A percentile compares a stretch with the other conserved stretches of the same genome.
Evolutionary conservation across 2,888 invertebrate species (phyloP).

Genomic region (Hydriomena furcata): DNA sequence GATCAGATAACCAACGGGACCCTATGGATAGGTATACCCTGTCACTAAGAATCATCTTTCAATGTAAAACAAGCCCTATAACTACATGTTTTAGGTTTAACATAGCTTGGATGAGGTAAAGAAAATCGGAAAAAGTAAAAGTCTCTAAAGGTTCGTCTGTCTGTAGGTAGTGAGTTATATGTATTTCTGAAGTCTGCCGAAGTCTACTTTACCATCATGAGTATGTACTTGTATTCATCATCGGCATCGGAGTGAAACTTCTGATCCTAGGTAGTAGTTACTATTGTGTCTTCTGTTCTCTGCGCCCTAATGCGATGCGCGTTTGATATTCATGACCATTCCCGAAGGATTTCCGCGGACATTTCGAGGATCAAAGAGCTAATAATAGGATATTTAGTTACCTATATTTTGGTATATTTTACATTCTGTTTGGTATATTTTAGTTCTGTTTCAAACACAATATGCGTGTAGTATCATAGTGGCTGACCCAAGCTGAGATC

Average conservation of each 20-base stretch:
- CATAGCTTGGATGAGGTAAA: too few relatives aligned
- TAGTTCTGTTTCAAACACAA: too few relatives aligned
- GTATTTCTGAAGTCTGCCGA: too few relatives aligned
- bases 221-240: too few relatives aligned
- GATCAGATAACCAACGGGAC: conserved; percentile 66
- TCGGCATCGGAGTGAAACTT: too few relatives aligned
- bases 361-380: conserved; percentile 50
- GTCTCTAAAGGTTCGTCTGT: too few relatives aligned
- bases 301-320: conserved; percentile 60
- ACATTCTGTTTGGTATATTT: too few relatives aligned
- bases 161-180: too few relatives aligned
- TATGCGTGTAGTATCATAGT: too few relatives aligned
- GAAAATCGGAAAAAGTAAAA: too few relatives aligned
- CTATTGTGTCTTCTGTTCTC: conserved; percentile 1
- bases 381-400: conserved; percentile 33
- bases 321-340: conserved; percentile 78
- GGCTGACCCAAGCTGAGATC: too few relatives aligned
- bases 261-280: background rate
- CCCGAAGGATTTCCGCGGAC: conserved; percentile 49
- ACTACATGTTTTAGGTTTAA: background rate
- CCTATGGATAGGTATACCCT: conserved; percentile 1
- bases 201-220: too few relatives aligned
- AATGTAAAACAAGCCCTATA: conserved; percentile 1
- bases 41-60: background rate
- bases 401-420: conserved; percentile 24